Base-by-base conservation (phyloP, 2,113 vertebrate genomes). In the Psammodynastes pulverulentus region DNA sequence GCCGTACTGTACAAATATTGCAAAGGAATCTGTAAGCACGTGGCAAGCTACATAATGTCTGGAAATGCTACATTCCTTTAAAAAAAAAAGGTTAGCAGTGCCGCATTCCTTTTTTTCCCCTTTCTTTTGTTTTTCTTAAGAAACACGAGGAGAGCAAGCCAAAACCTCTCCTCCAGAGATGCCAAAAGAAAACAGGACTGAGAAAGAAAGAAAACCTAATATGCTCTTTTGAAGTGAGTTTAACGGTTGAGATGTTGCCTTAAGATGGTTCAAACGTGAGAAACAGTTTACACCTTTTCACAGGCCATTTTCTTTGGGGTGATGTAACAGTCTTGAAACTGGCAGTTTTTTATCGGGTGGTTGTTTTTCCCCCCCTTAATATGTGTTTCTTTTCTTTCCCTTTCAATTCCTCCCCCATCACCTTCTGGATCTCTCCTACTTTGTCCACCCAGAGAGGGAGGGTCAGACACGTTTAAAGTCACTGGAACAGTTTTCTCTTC, bases 51-150 rank as follows among this genome's bases (percentile, higher is more conserved):
- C 97, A 96, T 96, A 72, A 94, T 92, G 87, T 62, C 87, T 95
- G 94, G 89, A 96, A 96, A 95, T 95, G 97, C 98, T 97, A 98
- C 97, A 97, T 98, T 98, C 96, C 96, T 96, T 85, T 92, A 87
- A 92, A 94, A 90, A 96, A 54, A 95, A 90, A 56, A 34, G 1
- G 29, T 51, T 23, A 94, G 93, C 52, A 94, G 95, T 93, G 95
- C 96, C 94, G 94, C 95, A 94, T 92, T 56, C 95, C 92, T 86
- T 85, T 4, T 86, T 86, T 86, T 26, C 92, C 46, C 21, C 29
- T 21, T 62, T 84, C 29, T 86, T 29, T 2, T 79, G 49, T 9
- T 39, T 4, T 5, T 3, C 29, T 10, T 3, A 93, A 88, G 90
- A 89, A 88, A 84, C 1, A 85, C n/a, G 0, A 3, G 89, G 89